Conservation (phyloP, 1,140 invertebrate species). For the Orius insidiosus region DNA sequence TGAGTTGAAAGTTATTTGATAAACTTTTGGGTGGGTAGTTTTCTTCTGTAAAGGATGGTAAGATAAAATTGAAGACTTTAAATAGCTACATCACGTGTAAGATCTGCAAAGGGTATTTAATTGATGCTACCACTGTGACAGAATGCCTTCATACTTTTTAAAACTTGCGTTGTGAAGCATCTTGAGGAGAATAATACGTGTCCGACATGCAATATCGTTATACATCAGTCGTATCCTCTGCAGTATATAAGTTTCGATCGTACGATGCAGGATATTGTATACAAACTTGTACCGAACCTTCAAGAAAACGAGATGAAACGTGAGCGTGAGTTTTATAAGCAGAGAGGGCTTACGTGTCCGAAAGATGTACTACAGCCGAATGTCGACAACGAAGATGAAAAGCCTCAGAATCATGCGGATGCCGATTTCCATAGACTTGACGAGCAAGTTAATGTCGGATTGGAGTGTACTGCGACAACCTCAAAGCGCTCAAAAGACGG, state of each 20-base stretch:
- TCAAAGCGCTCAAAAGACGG: slow-evolving; percentile 68
- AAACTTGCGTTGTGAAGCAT: slow-evolving; percentile 94
- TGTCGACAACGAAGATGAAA: slow-evolving; percentile 42
- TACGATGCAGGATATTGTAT: slow-evolving; percentile 97
- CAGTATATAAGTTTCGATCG: slow-evolving; percentile 95
- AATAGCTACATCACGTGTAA: slow-evolving; percentile 89
- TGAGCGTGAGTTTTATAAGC: slow-evolving; percentile 73
- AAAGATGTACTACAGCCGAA: slow-evolving; percentile 63
- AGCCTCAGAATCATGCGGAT: slow-evolving; percentile 54
- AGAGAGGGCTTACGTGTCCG: slow-evolving; percentile 66
- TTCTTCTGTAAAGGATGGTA: slow-evolving; percentile 37
- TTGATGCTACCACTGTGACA: slow-evolving; percentile 92
- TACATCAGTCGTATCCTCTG: slow-evolving; percentile 92
- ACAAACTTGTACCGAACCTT: slow-evolving; percentile 84
- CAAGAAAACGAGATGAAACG: slow-evolving; percentile 72
- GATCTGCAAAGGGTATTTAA: slow-evolving; percentile 89
- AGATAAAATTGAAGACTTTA: slow-evolving; percentile 75
- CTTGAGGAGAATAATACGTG: slow-evolving; percentile 94
- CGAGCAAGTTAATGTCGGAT: slow-evolving; percentile 85
- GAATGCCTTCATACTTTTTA: slow-evolving; percentile 98
- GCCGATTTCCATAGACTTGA: slow-evolving; percentile 85
- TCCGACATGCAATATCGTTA: slow-evolving; percentile 89
- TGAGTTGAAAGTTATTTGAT: too few relatives aligned
- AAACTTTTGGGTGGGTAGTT: too few relatives aligned
- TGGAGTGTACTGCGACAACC: slow-evolving; percentile 72